Evolutionary conservation across 2,797 vertebrate species (phyloP), one percentile per base, ranked within the genome.

Genomic region (Ceryle rudis): DNA sequence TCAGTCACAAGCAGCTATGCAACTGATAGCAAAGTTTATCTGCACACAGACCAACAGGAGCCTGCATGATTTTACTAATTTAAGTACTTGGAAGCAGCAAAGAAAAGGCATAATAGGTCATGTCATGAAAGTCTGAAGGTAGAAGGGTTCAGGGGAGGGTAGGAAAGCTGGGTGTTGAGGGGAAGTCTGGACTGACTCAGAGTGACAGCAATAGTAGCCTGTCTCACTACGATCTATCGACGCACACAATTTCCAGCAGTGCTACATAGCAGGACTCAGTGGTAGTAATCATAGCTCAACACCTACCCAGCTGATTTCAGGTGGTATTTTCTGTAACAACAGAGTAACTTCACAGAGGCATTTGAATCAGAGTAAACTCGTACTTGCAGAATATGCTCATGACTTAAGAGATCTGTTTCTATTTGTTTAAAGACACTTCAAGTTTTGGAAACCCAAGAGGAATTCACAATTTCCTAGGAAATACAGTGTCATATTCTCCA

Each of bases 11-110:
- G 35, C 57, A 58, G 70, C 70, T 44, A 71, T 42, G 42, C 26
- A 74, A 22, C 80, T 61, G 91, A 95, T 57, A 89, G 64, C 73
- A 80, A 44, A 28, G 60, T 54, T 79, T 73, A 66, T 84, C 77
- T 86, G 62, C 41, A 42, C 66, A 42, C 58, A 58, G n/a, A 88
- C 41, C 41, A 57, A 18, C n/a, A 37, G 33, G 1, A 79, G 14
- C 21, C 55, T 42, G 17, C 4, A 13, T 6, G 62, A 89, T 64
- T 79, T 95, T 64, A 61, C 64, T 77, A 17, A 70, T 60, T 35
- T 22, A 60, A 88, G 54, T 19, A 33, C 69, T 62, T 79, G 47
- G 70, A 70, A 91, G 58, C 58, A 81, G 51, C 39, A 86, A 81
- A 77, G 26, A 70, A 84, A 86, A 90, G n/a, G 47, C 18, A 6